Conservation (phyloP, 2,888 invertebrate genomes). For the Fissipunctia ypsillon region DNA sequence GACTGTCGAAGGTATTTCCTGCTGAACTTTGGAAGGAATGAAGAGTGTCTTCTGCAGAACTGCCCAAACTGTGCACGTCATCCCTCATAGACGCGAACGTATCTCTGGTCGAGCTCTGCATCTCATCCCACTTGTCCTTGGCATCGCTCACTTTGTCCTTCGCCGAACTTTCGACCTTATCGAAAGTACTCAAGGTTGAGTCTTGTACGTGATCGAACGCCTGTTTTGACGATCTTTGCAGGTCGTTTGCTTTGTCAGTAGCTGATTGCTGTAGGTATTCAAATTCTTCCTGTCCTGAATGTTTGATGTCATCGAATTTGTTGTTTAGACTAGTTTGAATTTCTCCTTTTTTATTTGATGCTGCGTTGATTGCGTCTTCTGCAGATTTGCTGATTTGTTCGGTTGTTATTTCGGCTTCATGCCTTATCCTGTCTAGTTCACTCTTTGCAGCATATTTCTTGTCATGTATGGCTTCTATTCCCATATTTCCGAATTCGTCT, state of each 20-base stretch:
- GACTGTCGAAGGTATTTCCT: constrained; percentile 87
- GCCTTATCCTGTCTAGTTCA: constrained; percentile 84
- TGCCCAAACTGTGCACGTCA: constrained; percentile 83
- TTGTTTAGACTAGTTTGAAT: constrained; percentile 75
- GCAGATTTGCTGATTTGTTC: constrained; percentile 87
- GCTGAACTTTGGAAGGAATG: constrained; percentile 89
- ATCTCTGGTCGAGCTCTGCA: constrained; percentile 86
- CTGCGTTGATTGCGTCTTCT: constrained; percentile 82
- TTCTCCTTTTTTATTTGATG: constrained; percentile 79
- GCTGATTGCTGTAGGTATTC: constrained; percentile 75
- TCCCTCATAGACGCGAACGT: constrained; percentile 85
- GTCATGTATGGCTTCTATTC: constrained; percentile 65
- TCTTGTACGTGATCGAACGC: constrained; percentile 85
- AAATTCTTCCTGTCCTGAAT: constrained; percentile 75
- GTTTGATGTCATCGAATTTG: constrained; percentile 72
- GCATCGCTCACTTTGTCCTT: constrained; percentile 85
- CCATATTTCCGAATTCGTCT: constrained; percentile 71
- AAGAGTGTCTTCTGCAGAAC: constrained; percentile 85
- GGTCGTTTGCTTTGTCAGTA: constrained; percentile 68
- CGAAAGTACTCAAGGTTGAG: constrained; percentile 87
- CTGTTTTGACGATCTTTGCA: constrained; percentile 81
- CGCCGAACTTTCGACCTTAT: constrained; percentile 86
- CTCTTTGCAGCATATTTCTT: constrained; percentile 79
- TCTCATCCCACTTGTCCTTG: constrained; percentile 84
- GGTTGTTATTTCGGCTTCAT: constrained; percentile 85